Evolutionary conservation across 2,797 vertebrate genomes (phyloP), one percentile per base, ranked within the genome.

Genomic region (Chelon labrosus): DNA sequence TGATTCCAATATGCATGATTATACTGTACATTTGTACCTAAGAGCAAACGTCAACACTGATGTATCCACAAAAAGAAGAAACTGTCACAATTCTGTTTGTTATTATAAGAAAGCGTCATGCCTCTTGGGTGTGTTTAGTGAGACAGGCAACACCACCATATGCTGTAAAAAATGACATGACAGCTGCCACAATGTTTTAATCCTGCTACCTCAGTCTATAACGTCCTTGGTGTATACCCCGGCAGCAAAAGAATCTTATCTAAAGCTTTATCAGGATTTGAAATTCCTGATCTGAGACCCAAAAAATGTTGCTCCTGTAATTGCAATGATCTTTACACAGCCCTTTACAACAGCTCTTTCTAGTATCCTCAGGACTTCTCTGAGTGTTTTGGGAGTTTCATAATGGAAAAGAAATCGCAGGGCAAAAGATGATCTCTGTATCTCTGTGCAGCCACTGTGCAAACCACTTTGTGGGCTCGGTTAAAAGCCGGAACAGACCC

Each of bases 101-200:
- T 50, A 55, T 61, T 11, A 53, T 27, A 17, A 65, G 25, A 54
- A 65, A 54, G 57, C 3, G 14, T 55, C 52, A 51, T 65, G 27
- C 58, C 71, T 66, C 60, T 37, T 0, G 54, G 70, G 57, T 59
- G 20, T 62, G 60, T 66, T 77, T 63, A 68, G 41, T 60, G 27
- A 31, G 42, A 63, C 31, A 79, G 50, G 35, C 10, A 68, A 39
- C 39, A 54, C 60, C 56, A 52, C 66, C 19, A 67, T 73, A 68
- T 63, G 55, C 5, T 57, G 14, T 73, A 77, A 86, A 59, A 86
- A 59, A 53, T 13, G 37, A 72, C 53, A 38, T 80, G 82, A 84
- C 76, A 75, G 74, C 74, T 76, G 65, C 47, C n/a, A 17, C 42
- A 69, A 25, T 59, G 25, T 54, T 56, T 75, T 53, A 65, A 63